Evolutionary conservation across 2,888 invertebrate genomes (phyloP).

Genomic region (Phengaris arion): DNA sequence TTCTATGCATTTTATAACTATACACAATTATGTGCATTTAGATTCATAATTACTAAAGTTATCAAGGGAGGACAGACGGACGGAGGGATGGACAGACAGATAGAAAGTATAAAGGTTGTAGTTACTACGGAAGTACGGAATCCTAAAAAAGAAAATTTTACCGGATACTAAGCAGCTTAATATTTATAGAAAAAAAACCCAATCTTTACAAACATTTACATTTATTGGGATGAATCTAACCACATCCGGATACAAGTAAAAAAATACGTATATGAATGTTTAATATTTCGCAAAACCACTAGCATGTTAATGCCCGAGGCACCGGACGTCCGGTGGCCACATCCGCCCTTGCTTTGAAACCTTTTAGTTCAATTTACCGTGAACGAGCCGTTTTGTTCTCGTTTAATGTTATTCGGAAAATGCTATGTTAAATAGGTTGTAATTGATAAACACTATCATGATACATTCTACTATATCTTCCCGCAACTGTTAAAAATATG

Average conservation of each 20-base stretch:
- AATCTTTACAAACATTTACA: not conserved
- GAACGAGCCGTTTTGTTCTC: slow-evolving; percentile 55
- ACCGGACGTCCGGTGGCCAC: slow-evolving; percentile 65
- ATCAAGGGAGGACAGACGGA: too few species aligned
- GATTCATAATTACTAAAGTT: too few species aligned
- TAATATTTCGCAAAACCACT: slow-evolving; percentile 24
- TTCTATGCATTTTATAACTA: too few species aligned
- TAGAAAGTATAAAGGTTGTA: too few species aligned
- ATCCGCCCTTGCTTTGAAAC: slow-evolving; percentile 69
- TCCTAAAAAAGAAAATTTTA: too few species aligned
- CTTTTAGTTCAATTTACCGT: slow-evolving; percentile 76
- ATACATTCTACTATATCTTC: too few species aligned
- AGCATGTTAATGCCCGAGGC: slow-evolving; percentile 52
- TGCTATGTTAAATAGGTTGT: slow-evolving; percentile 47
- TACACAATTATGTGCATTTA: too few species aligned
- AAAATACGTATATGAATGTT: not conserved
- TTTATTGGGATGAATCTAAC: not conserved
- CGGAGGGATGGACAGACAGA: too few species aligned
- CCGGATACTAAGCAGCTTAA: too few species aligned
- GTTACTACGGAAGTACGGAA: too few species aligned
- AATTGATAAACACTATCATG: not conserved
- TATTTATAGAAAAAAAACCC: too few species aligned
- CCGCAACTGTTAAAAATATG: too few species aligned
- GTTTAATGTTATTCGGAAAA: slow-evolving; percentile 61
- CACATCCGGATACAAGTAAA: not conserved